These are phyloP conservation scores for Gavia stellata DNA, from an alignment of 2,113 vertebrate species.

Conservation along the genomic window DNA sequence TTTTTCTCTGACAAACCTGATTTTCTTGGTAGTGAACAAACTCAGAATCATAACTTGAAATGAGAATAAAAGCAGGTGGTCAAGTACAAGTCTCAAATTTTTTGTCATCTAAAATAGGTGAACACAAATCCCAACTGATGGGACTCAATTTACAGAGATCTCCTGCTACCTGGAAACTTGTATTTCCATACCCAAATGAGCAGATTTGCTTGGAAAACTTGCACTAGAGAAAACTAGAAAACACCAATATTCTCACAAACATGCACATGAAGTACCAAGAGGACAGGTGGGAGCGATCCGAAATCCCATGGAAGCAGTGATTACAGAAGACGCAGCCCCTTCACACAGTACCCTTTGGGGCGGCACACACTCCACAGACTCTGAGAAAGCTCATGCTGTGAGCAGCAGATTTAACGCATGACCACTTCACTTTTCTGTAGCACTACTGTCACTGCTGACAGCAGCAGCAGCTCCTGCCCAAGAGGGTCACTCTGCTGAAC, in stretches of 20 bases:
- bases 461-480: background rate
- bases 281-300: background rate
- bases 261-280: background rate
- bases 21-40: background rate
- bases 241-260: background rate
- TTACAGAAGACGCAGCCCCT: background rate
- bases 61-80: background rate
- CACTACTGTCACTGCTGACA: background rate
- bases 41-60: background rate
- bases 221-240: background rate
- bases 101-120: background rate
- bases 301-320: background rate
- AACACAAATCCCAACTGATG: background rate
- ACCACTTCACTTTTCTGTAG: background rate
- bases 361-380: background rate
- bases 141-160: background rate
- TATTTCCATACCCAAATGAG: background rate
- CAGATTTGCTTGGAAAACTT: background rate
- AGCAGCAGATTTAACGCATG: background rate
- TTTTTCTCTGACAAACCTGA: constrained; percentile 29
- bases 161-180: background rate
- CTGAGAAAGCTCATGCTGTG: background rate
- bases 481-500: background rate
- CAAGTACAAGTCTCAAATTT: background rate
- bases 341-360: background rate